phyloP scores from a whole-genome alignment of 1,140 invertebrate genomes.

The Callitettix versicolor region DNA sequence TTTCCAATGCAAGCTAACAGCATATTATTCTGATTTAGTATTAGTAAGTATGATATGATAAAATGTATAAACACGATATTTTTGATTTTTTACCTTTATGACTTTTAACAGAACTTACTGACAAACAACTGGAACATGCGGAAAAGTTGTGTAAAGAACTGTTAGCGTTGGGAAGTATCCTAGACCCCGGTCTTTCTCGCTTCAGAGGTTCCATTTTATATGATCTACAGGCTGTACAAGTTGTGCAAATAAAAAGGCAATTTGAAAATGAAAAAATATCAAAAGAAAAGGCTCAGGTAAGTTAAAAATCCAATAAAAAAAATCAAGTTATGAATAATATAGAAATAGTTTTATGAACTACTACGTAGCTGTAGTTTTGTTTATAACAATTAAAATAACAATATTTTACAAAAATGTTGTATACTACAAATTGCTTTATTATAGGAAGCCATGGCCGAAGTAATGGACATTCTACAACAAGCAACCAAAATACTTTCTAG shows the following conservation, averaged over 20 bases:
- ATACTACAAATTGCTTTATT: too few relatives aligned
- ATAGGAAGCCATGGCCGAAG: conserved; percentile 33
- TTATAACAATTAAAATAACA: background rate
- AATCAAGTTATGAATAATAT: background rate
- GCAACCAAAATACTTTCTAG: conserved; percentile 41
- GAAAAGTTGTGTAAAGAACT: conserved; percentile 52
- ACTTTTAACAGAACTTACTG: conserved; percentile 41
- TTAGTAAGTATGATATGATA: too few relatives aligned
- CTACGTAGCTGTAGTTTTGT: background rate
- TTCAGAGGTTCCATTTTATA: conserved; percentile 50
- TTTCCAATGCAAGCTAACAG: too few relatives aligned
- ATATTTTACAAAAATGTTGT: background rate
- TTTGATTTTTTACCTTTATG: conserved; percentile 4
- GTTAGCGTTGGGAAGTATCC: conserved; percentile 43
- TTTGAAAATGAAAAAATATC: conserved; percentile 39
- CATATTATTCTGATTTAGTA: too few relatives aligned
- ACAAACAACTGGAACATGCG: conserved; percentile 45
- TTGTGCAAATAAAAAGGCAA: conserved; percentile 40
- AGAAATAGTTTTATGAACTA: background rate
- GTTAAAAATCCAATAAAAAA: background rate
- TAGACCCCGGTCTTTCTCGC: conserved; percentile 50
- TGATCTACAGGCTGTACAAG: conserved; percentile 48
- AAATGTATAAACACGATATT: too few relatives aligned
- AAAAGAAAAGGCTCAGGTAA: conserved; percentile 38
- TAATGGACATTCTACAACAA: conserved; percentile 41